A percentile compares a stretch with the other conserved stretches of the same genome.
phyloP scores from a whole-genome alignment of 2,888 invertebrate species.

The Limenitis camilla region DNA sequence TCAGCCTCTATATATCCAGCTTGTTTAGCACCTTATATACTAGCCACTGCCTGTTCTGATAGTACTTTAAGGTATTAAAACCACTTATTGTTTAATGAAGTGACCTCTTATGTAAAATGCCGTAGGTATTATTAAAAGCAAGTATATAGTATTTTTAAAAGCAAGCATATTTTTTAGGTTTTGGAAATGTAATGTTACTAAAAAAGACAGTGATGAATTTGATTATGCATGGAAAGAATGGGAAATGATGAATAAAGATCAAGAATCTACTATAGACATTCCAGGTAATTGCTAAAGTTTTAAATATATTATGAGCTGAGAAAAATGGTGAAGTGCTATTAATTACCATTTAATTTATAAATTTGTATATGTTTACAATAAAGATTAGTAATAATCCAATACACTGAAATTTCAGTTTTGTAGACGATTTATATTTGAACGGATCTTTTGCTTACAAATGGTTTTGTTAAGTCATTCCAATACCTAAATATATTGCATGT shows the following conservation, averaged over 20 bases:
- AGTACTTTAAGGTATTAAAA: slow-evolving; percentile 79
- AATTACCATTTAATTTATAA: too few relatives aligned
- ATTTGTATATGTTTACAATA: too few relatives aligned
- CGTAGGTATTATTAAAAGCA: too few relatives aligned
- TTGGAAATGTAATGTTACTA: slow-evolving; percentile 85
- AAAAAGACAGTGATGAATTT: slow-evolving; percentile 60
- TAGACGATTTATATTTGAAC: too few relatives aligned
- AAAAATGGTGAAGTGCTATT: too few relatives aligned
- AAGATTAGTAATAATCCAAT: too few relatives aligned
- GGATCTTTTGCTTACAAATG: too few relatives aligned
- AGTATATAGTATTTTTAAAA: too few relatives aligned
- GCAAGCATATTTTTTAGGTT: slow-evolving; percentile 70
- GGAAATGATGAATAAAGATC: slow-evolving; percentile 87
- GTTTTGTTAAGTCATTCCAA: too few relatives aligned
- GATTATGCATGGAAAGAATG: slow-evolving; percentile 89
- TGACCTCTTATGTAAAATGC: too few relatives aligned
- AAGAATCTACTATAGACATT: slow-evolving; percentile 80
- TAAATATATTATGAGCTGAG: neutral
- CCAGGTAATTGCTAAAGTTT: slow-evolving; percentile 75
- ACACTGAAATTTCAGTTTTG: too few relatives aligned
- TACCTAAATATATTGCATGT: too few relatives aligned
- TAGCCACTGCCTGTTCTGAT: slow-evolving; percentile 96
- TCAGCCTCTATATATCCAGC: slow-evolving; percentile 99
- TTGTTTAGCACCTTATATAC: slow-evolving; percentile 97
- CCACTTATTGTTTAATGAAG: neutral